A percentile compares a stretch with the other conserved stretches of the same genome.
phyloP scores from a whole-genome alignment of 2,797 vertebrate species.

The Phylloscopus collybita region DNA sequence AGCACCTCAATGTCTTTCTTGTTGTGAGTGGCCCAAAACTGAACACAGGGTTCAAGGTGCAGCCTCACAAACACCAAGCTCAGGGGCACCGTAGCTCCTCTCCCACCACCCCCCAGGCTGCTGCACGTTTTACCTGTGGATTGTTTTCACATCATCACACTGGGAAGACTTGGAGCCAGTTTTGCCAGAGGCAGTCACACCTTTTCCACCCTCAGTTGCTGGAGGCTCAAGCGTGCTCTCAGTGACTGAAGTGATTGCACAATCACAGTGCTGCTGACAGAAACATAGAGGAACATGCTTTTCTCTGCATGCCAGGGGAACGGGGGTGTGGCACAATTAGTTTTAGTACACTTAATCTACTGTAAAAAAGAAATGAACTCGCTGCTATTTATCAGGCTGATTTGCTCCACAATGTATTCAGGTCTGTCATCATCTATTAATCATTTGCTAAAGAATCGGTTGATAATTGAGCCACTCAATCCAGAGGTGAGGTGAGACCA shows the following conservation, averaged over 20 bases:
- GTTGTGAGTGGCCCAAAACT: neutral
- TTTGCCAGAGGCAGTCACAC: neutral
- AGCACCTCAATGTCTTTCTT: neutral
- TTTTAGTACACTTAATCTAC: neutral
- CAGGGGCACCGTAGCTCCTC: neutral
- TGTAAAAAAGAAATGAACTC: neutral
- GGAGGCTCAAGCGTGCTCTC: neutral
- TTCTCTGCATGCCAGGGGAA: neutral
- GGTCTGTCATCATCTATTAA: neutral
- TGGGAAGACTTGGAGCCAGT: neutral
- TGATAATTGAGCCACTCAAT: neutral
- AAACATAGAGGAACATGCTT: neutral
- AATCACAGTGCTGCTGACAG: neutral
- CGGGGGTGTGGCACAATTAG: neutral
- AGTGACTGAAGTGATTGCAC: neutral
- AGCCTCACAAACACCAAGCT: neutral
- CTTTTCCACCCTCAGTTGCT: neutral
- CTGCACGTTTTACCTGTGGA: fast-evolving
- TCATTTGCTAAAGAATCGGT: neutral
- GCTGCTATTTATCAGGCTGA: fast-evolving
- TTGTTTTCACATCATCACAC: neutral
- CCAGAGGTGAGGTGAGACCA: neutral
- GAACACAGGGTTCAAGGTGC: neutral
- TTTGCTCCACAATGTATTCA: neutral
- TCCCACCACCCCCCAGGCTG: fast-evolving